Evolutionary conservation across 2,888 invertebrate genomes (phyloP), one percentile per base, ranked within the genome.

Genomic region (Drosophila neutralis): DNA sequence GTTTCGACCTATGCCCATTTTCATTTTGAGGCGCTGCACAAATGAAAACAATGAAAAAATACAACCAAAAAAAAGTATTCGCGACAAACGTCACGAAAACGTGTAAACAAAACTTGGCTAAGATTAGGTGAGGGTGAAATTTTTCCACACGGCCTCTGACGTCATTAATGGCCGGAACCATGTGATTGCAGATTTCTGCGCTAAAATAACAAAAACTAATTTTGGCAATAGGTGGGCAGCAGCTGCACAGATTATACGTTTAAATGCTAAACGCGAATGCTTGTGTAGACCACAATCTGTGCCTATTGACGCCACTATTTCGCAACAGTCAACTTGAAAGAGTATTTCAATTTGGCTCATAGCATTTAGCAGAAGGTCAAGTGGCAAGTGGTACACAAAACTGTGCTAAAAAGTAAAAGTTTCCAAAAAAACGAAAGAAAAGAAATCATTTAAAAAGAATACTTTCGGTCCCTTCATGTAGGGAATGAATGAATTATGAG

Each of bases 11-110:
- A 21, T 21, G 21, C 21, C 21, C 21, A 21, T 21, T 21, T 21
- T 21, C 86, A 82, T 72, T 58, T 69, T 69, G 66, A 54, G 45
- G 45, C 5, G 21, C 60, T 52, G 18, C 51, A 63, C 57, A 66
- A 76, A 60, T 52, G 45, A 78, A 73, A 48, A 48, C 35, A 65
- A 58, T 42, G 21, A 10, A 10, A 35, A 56, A 36, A 15, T 36
- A 40, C 27, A 57, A 21, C 24, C 35, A 42, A 27, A 21, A 56
- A 6, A 21, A 6, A 42, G 60, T 65, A 67, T 72, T 69, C 31
- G 87, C 82, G 65, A 82, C 79, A 84, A 84, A 80, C 87, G 83
- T 87, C 83, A 87, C 70, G 56, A 78, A 82, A 70, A 68, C 29
- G 38, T 36, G 15, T 24, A 54, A 65, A 69, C 45, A 69, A 62